Evolutionary conservation across 1,140 invertebrate genomes (phyloP).

Genomic region (Acromyrmex charruanus): DNA sequence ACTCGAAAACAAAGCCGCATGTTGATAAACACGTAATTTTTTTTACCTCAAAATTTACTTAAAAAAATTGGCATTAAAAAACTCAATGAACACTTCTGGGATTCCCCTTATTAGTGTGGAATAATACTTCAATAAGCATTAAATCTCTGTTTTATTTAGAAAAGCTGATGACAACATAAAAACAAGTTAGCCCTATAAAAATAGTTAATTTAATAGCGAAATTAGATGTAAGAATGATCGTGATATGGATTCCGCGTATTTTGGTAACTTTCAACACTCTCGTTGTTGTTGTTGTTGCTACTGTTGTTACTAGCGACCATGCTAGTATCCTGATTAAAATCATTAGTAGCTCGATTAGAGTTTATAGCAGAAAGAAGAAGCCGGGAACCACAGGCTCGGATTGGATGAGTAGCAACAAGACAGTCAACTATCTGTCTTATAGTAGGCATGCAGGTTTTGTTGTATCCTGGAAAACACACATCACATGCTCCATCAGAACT

Average conservation of each 20-base stretch:
- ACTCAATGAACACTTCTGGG: no score
- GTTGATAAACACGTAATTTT: no score
- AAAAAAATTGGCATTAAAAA: no score
- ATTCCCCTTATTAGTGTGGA: not conserved
- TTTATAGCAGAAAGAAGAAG: conserved; percentile 82
- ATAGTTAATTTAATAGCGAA: conserved; percentile 20
- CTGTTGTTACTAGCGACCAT: conserved; percentile 73
- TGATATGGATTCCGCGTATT: conserved; percentile 43
- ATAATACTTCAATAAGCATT: not conserved
- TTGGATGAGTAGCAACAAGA: conserved; percentile 84
- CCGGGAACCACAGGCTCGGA: conserved; percentile 82
- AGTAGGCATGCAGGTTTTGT: conserved; percentile 87
- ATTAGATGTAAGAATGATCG: conserved; percentile 40
- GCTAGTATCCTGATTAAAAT: conserved; percentile 77
- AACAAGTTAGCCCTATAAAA: conserved; percentile 8
- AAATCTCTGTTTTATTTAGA: conserved; percentile 27
- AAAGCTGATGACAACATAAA: not conserved
- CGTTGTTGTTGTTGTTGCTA: conserved; percentile 71
- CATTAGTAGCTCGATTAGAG: conserved; percentile 82
- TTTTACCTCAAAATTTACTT: no score
- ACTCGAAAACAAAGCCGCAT: no score
- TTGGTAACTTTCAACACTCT: conserved; percentile 64
- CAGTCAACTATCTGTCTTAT: conserved; percentile 86
- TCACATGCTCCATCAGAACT: conserved; percentile 85
- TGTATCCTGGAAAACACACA: conserved; percentile 85